Evolutionary conservation across 2,888 invertebrate genomes (phyloP).

Genomic region (Diaphora mendica): DNA sequence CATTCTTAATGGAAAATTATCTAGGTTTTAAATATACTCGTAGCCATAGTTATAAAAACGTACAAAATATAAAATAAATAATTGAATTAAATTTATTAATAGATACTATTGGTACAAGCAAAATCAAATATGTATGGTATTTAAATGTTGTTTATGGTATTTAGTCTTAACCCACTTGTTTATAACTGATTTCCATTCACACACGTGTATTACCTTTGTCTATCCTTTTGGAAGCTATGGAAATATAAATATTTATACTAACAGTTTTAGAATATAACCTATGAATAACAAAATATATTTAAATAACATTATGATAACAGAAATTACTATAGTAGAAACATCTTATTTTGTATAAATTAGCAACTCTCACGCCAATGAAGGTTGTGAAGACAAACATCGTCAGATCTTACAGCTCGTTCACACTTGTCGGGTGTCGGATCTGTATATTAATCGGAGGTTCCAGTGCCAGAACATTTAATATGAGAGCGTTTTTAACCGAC

Average conservation of each 20-base stretch:
- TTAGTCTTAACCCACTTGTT: background rate
- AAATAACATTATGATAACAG: background rate
- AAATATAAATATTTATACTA: constrained; percentile 59
- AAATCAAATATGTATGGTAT: no score
- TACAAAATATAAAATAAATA: background rate
- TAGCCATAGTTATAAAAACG: background rate
- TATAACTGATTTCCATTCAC: constrained; percentile 30
- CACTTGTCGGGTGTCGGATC: no score
- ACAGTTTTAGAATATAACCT: constrained; percentile 13
- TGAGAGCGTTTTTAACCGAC: no score
- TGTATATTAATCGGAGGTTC: no score
- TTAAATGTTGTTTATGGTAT: no score
- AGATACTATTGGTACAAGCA: no score
- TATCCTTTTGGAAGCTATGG: constrained; percentile 84
- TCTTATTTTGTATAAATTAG: no score
- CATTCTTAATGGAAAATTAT: background rate
- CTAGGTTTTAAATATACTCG: background rate
- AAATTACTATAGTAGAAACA: background rate
- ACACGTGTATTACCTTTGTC: constrained; percentile 76
- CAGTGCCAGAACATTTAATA: no score
- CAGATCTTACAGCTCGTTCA: no score
- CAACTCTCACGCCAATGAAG: background rate
- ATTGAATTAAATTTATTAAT: no score
- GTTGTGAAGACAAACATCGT: background rate
- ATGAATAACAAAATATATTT: background rate